Evolutionary conservation across 2,113 vertebrate genomes (phyloP), one percentile per base, ranked within the genome.

Genomic region (Myotis davidii): DNA sequence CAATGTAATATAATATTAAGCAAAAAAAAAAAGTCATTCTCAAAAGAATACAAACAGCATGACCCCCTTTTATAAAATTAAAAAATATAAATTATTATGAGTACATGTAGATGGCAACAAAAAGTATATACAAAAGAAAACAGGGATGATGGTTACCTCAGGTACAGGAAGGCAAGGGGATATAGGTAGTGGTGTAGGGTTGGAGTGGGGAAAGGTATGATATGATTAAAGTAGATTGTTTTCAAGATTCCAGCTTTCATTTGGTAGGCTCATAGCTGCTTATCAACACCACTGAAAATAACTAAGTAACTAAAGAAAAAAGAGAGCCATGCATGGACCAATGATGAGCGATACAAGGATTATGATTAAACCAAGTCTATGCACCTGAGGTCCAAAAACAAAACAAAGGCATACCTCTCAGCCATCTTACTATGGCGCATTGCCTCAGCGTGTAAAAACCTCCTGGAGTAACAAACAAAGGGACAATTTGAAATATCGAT

Each of bases 401-500:
- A 97, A 97, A 97, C 96, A 90, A 97, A 97, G 96, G 97, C 97
- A 97, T 97, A 97, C 97, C 96, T 97, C 97, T 97, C 94, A 97
- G 97, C 86, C 97, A 97, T 97, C 97, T 97, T 97, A 97, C 97
- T 97, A 97, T 97, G 97, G 93, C 97, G 97, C 97, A 97, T 96
- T 97, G 97, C 97, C 97, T 97, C 97, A 97, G 97, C 97, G 95
- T 97, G 97, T 96, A 97, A 97, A 97, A 97, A 97, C 95, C 97
- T 97, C 97, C 97, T 97, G 96, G 97, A 97, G 97, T 89, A 97
- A 97, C 97, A 97, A 97, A 97, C 97, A 97, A 97, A 97, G 97
- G 97, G 96, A 97, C 89, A 97, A 94, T 97, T 97, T 96, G 96
- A 97, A 97, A 97, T 95, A 96, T 94, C 95, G 96, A 94, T 94